phyloP scores from a whole-genome alignment of 2,888 invertebrate species.

The Hartigia nigra region DNA sequence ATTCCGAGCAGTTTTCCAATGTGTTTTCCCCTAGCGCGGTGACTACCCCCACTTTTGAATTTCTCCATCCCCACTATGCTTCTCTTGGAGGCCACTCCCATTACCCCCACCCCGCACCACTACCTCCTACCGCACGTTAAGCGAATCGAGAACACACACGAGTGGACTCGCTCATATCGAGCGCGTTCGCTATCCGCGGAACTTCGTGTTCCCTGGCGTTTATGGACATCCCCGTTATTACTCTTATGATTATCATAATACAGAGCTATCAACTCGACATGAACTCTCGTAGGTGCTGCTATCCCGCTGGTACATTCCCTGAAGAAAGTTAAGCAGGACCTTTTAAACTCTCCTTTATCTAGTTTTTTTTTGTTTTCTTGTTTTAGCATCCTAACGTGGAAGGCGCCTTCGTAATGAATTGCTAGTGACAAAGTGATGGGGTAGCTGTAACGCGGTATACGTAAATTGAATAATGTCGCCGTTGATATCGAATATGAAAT shows the following conservation, averaged over 20 bases:
- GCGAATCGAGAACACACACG: neutral
- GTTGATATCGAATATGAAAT: neutral
- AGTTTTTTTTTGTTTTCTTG: no score
- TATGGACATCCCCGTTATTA: conserved; percentile 5
- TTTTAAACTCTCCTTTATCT: neutral
- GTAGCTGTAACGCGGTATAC: neutral
- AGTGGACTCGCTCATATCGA: neutral
- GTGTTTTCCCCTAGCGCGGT: neutral
- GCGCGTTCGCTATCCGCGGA: conserved; percentile 1
- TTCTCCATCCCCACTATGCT: neutral
- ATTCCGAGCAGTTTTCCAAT: conserved; percentile 2
- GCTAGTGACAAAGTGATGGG: no score
- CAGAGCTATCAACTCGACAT: conserved; percentile 7
- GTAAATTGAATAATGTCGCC: neutral
- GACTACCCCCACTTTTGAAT: neutral
- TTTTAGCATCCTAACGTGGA: neutral
- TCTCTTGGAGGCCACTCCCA: neutral
- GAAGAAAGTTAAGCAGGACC: neutral
- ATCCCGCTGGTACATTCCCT: conserved; percentile 2
- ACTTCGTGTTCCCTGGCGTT: conserved; percentile 4
- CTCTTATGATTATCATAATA: conserved; percentile 5
- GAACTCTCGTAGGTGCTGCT: conserved; percentile 8
- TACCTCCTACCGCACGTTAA: conserved; percentile 3
- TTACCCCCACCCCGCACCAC: neutral
- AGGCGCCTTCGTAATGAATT: neutral